A percentile compares a stretch with the other conserved stretches of the same genome.
These are phyloP conservation scores for Magallana ariakensis DNA, from an alignment of 1,140 invertebrate species.

Conservation along the genomic window DNA sequence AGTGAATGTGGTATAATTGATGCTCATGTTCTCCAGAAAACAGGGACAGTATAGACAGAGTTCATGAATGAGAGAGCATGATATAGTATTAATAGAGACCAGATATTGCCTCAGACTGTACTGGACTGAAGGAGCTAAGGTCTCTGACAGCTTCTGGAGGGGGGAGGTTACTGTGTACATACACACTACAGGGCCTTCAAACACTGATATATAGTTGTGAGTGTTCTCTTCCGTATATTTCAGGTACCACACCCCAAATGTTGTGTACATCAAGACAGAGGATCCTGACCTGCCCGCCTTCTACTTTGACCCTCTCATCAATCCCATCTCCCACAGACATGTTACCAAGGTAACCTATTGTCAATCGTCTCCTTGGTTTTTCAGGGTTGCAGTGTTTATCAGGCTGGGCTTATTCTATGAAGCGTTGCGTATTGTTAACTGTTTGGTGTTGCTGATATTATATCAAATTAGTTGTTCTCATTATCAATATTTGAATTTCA, in stretches of 20 bases:
- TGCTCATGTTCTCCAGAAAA: neutral
- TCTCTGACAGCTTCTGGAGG: too few relatives aligned
- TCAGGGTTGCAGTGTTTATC: too few relatives aligned
- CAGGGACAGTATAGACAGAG: neutral
- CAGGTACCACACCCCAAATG: constrained; percentile 99
- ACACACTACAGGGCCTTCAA: too few relatives aligned
- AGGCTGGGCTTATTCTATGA: too few relatives aligned
- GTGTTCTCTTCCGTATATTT: constrained; percentile 48
- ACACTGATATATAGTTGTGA: too few relatives aligned
- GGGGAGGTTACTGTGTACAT: too few relatives aligned
- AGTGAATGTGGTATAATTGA: neutral
- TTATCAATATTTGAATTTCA: too few relatives aligned
- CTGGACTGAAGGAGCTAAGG: neutral
- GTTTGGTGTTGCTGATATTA: too few relatives aligned
- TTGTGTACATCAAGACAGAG: constrained; percentile 99
- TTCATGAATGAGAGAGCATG: neutral
- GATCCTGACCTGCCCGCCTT: constrained; percentile 99
- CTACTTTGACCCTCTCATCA: constrained; percentile 99
- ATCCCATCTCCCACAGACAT: constrained; percentile 98
- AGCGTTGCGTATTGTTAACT: too few relatives aligned
- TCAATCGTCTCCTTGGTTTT: too few relatives aligned
- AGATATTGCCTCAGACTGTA: constrained; percentile 9
- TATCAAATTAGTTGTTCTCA: too few relatives aligned
- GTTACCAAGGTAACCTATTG: constrained; percentile 86
- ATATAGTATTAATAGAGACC: neutral